phyloP scores from a whole-genome alignment of 2,888 invertebrate genomes.

The Habroteleia sp. region DNA sequence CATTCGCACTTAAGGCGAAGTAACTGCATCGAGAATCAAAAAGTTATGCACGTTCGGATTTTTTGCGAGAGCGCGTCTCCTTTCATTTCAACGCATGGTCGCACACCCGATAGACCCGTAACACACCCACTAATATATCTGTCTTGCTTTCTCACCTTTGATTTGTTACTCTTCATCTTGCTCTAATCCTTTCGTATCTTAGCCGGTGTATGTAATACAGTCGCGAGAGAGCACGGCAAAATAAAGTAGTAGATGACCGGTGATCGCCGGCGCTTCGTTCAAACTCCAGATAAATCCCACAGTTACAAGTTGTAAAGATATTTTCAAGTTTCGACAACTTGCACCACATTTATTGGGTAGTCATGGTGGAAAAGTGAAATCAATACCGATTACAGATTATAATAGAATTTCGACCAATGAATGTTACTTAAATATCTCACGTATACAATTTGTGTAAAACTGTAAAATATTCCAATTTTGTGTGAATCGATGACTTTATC shows the following conservation, averaged over 20 bases:
- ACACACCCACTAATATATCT: conserved; percentile 78
- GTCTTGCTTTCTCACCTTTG: conserved; percentile 34
- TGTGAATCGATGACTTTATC: too few species aligned
- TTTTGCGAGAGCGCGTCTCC: conserved; percentile 75
- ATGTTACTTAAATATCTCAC: too few species aligned
- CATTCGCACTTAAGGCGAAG: conserved; percentile 11
- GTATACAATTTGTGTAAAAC: too few species aligned
- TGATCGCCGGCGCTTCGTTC: conserved; percentile 4
- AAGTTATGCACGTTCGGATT: conserved; percentile 52
- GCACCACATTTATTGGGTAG: too few species aligned
- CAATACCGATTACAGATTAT: too few species aligned
- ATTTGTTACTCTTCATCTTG: conserved; percentile 38
- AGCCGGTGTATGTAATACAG: conserved; percentile 17
- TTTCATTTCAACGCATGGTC: conserved; percentile 80
- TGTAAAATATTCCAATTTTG: too few species aligned
- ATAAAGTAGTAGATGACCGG: conserved; percentile 37
- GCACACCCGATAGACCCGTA: conserved; percentile 75
- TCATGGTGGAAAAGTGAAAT: too few species aligned
- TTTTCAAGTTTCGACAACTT: conserved; percentile 21
- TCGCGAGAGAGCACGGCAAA: conserved; percentile 21
- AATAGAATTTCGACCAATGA: too few species aligned
- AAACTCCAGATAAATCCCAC: conserved; percentile 20
- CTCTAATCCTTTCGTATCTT: conserved; percentile 50
- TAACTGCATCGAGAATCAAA: conserved; percentile 43
- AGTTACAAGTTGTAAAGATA: conserved; percentile 19